These are phyloP conservation scores for Cyanocitta stelleri DNA, from an alignment of 2,113 vertebrate species.

Conservation along the genomic window DNA sequence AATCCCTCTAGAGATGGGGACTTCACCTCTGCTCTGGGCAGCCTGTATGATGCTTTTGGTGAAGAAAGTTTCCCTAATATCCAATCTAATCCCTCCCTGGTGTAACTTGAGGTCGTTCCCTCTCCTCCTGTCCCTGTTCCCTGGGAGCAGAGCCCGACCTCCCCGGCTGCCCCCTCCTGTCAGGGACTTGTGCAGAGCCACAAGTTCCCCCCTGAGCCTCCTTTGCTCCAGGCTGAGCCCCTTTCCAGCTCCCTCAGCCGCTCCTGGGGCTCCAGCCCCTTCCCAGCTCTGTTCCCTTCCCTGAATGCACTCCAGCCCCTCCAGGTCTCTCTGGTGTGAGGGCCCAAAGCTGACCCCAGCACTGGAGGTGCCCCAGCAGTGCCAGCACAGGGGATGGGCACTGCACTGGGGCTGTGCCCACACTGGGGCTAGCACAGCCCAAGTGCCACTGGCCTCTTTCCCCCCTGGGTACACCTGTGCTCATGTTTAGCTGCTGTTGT, in stretches of 20 bases:
- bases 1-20: not conserved
- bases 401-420: not conserved
- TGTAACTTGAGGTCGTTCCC: not conserved
- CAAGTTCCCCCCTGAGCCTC: not conserved
- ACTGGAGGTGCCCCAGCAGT: not conserved
- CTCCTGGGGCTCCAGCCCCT: not conserved
- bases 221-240: not conserved
- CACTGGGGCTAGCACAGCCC: not conserved
- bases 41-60: not conserved
- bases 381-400: not conserved
- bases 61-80: not conserved
- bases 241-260: not conserved
- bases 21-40: not conserved
- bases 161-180: not conserved
- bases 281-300: not conserved
- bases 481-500: not conserved
- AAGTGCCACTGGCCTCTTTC: not conserved
- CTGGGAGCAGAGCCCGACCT: not conserved
- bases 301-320: not conserved
- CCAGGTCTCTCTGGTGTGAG: not conserved
- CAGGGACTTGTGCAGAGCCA: not conserved
- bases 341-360: not conserved
- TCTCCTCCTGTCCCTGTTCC: not conserved
- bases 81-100: not conserved
- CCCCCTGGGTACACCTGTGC: not conserved